These are phyloP conservation scores for Nesospiza acunhae DNA, from an alignment of 2,113 vertebrate species.

Conservation along the genomic window DNA sequence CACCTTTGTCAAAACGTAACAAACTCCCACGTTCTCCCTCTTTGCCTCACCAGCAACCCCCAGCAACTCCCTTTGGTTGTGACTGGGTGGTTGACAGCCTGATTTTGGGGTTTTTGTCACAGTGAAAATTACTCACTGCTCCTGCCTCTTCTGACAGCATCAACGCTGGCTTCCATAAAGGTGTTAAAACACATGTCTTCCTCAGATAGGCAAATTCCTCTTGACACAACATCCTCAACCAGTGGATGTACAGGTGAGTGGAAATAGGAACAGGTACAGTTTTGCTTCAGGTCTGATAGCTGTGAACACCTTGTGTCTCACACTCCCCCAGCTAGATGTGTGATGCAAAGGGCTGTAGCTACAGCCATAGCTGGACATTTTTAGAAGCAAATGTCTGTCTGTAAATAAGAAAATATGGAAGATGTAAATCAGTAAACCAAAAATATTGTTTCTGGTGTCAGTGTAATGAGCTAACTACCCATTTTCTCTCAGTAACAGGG, in stretches of 20 bases:
- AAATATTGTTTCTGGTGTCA: background rate
- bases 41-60: background rate
- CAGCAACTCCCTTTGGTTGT: background rate
- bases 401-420: background rate
- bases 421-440: background rate
- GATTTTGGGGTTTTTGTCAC: conserved; percentile 1
- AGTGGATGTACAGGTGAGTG: background rate
- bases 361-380: background rate
- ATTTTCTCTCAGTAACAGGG: background rate
- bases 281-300: background rate
- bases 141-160: background rate
- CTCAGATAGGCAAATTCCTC: background rate
- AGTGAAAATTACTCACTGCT: conserved; percentile 5
- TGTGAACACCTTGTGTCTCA: background rate
- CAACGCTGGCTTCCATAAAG: background rate
- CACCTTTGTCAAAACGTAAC: conserved; percentile 80
- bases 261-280: background rate
- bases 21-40: conserved; percentile 45
- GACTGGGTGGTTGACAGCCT: background rate
- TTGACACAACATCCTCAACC: background rate
- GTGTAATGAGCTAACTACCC: background rate
- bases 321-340: background rate
- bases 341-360: background rate
- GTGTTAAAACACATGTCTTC: background rate
- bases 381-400: background rate